Evolutionary conservation across 2,797 vertebrate species (phyloP), one percentile per base, ranked within the genome.

Genomic region (Cyclopterus lumpus): DNA sequence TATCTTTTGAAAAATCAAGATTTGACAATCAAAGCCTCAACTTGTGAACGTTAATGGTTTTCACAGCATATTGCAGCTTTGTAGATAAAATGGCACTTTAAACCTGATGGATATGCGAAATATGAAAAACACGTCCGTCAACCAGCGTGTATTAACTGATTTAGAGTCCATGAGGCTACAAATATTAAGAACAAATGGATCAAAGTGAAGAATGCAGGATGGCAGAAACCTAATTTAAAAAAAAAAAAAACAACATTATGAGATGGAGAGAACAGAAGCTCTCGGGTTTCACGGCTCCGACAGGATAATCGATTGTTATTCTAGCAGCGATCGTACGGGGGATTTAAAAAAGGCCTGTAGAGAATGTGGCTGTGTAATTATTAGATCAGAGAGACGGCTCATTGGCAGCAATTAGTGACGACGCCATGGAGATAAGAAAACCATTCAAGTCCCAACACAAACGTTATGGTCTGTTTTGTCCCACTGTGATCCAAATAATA

Each of bases 251-350:
- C 4, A 44, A 53, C 24, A 28, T 71, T 18, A 49, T 9, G n/a
- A 69, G 22, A 48, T 3, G 55, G 20, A 62, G 38, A 40, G 26
- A 63, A 28, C 55, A 48, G 24, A 61, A 40, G 73, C 63, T 65
- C 4, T 36, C 48, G 55, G 59, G 49, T 70, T 71, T 71, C 58
- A 76, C 69, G 53, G 20, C 40, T 58, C 40, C 67, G 74, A 75
- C 74, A 64, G 82, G 73, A 87, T 75, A 75, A 74, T 75, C 54
- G 36, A 49, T 55, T 79, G 76, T 89, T 84, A 79, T 87, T 82
- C 48, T 42, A 80, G 69, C 67, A 10, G 14, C 73, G 61, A 75
- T 36, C 80, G 60, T 53, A 48, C 20, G 3, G 42, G 38, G 60
- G 53, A 28, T 40, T 9, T 36, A 36, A 65, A 53, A 64, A 61